Conservation (phyloP, 2,797 vertebrate species). For the Sylvia borin region DNA sequence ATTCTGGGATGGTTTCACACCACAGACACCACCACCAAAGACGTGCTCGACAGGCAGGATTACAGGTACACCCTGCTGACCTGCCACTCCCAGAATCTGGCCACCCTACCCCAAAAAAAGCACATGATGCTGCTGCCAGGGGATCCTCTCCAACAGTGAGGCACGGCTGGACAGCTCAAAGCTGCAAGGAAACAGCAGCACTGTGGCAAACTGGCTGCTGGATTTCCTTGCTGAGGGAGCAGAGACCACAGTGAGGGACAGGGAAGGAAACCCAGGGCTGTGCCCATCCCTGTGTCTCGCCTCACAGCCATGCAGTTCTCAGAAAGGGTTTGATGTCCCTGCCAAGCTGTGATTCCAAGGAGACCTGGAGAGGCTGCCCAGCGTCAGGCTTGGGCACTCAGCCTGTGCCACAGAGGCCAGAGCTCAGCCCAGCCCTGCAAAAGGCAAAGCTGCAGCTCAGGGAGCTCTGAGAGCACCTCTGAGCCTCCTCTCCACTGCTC, state of each 20-base stretch:
- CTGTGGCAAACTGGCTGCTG: not conserved
- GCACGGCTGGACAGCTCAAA: not conserved
- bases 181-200: not conserved
- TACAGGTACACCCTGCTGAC: not conserved
- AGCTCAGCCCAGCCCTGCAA: not conserved
- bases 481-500: not conserved
- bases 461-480: not conserved
- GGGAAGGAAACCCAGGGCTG: not conserved
- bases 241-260: not conserved
- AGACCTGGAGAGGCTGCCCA: not conserved
- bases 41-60: not conserved
- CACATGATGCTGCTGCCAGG: not conserved
- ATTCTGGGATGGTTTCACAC: not conserved
- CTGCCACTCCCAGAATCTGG: not conserved
- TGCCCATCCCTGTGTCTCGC: conserved; percentile 2
- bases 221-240: not conserved
- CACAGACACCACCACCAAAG: not conserved
- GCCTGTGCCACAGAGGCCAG: not conserved
- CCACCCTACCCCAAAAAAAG: not conserved
- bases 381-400: not conserved
- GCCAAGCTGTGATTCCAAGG: conserved; percentile 38
- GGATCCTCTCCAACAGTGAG: not conserved
- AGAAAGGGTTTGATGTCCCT: conserved; percentile 36
- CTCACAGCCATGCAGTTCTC: conserved; percentile 21
- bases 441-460: not conserved